phyloP scores from a whole-genome alignment of 2,113 vertebrate genomes.

The Planiliza haematocheilus region DNA sequence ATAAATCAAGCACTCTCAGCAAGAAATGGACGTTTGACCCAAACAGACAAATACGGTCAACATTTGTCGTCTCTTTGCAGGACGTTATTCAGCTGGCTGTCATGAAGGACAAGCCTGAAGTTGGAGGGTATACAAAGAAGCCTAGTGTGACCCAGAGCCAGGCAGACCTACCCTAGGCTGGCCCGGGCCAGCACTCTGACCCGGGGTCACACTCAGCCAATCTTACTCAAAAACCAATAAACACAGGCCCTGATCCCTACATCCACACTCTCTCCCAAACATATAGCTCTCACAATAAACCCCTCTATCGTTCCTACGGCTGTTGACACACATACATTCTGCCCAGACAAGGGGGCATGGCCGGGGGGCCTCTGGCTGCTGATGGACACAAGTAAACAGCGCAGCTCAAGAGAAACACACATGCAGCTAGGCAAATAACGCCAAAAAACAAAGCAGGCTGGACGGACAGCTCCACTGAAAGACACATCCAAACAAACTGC shows the following conservation, averaged over 20 bases:
- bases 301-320: constrained; percentile 20
- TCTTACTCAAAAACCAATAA: constrained; percentile 72
- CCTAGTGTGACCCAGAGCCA: constrained; percentile 57
- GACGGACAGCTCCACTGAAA: constrained; percentile 64
- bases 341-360: constrained; percentile 40
- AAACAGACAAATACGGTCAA: constrained; percentile 44
- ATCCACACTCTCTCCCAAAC: constrained; percentile 49
- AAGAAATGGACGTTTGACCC: constrained; percentile 55
- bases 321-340: constrained; percentile 52
- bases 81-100: constrained; percentile 37
- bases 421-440: constrained; percentile 66
- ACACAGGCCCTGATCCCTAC: constrained; percentile 64
- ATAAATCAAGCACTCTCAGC: constrained; percentile 35
- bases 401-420: constrained; percentile 60
- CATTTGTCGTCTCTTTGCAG: constrained; percentile 35
- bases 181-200: constrained; percentile 63
- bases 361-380: constrained; percentile 54
- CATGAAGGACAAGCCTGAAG: constrained; percentile 37
- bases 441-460: constrained; percentile 30
- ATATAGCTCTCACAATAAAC: constrained; percentile 52
- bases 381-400: constrained; percentile 79
- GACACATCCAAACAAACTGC: constrained; percentile 75
- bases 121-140: constrained; percentile 62
- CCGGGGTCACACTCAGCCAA: constrained; percentile 63
- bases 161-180: constrained; percentile 48